phyloP scores from a whole-genome alignment of 2,113 vertebrate genomes.

The Xyliphius kryptos region DNA sequence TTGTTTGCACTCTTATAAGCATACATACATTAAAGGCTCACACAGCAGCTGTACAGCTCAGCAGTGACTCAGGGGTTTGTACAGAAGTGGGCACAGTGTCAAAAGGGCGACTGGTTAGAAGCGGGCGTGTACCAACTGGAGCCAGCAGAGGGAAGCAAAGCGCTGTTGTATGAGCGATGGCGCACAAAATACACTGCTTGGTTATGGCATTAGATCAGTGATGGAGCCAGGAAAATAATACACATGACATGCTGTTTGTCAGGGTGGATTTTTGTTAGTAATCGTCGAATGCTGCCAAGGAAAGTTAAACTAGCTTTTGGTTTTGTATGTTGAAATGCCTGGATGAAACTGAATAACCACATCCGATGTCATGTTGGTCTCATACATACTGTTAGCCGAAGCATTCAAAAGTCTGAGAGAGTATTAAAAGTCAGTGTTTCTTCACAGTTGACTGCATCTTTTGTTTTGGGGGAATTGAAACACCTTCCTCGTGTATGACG shows the following conservation, averaged over 20 bases:
- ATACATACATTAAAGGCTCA: slow-evolving; percentile 61
- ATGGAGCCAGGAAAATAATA: slow-evolving; percentile 26
- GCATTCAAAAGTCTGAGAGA: too few relatives aligned
- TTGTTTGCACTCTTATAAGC: slow-evolving; percentile 22
- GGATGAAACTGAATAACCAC: too few relatives aligned
- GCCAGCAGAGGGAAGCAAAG: slow-evolving; percentile 70
- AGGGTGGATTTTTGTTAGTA: too few relatives aligned
- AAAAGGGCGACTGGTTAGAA: slow-evolving; percentile 61
- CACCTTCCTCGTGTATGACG: too few relatives aligned
- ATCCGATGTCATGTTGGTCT: too few relatives aligned
- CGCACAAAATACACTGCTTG: slow-evolving; percentile 20
- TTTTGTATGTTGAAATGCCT: too few relatives aligned
- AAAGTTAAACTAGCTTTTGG: too few relatives aligned
- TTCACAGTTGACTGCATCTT: too few relatives aligned
- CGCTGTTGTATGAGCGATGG: slow-evolving; percentile 47
- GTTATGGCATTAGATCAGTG: slow-evolving; percentile 3
- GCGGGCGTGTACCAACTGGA: slow-evolving; percentile 39
- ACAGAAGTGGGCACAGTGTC: neutral
- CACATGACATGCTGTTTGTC: neutral
- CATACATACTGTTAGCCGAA: too few relatives aligned
- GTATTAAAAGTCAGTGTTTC: too few relatives aligned
- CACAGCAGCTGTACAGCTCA: slow-evolving; percentile 44
- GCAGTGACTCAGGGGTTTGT: neutral
- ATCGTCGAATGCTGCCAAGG: too few relatives aligned
- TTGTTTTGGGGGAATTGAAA: too few relatives aligned